Evolutionary conservation across 2,888 invertebrate species (phyloP).

Genomic region (Netelia inedita): DNA sequence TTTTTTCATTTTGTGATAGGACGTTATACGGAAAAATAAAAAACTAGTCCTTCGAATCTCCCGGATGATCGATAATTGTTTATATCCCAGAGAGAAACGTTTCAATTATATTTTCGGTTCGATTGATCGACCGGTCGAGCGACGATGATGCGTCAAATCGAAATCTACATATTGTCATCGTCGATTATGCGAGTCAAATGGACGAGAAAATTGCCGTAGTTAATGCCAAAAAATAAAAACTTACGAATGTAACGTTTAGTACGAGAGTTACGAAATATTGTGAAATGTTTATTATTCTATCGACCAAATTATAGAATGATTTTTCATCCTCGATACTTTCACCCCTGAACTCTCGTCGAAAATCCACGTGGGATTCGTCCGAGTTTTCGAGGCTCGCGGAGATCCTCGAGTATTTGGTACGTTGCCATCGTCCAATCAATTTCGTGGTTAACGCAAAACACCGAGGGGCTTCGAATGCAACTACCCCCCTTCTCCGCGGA

Average conservation of each 20-base stretch:
- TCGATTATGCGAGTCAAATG: not conserved
- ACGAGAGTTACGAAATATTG: not conserved
- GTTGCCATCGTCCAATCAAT: conserved; percentile 75
- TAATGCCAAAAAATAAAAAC: not conserved
- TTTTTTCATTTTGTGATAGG: not conserved
- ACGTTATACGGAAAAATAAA: not conserved
- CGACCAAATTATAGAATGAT: not conserved
- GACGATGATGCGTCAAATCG: not conserved
- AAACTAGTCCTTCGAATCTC: not conserved
- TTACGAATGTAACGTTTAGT: too few relatives aligned
- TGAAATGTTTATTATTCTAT: not conserved
- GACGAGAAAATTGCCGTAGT: not conserved
- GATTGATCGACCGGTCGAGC: not conserved
- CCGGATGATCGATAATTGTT: not conserved
- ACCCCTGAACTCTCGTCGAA: conserved; percentile 36
- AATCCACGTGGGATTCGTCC: conserved; percentile 48
- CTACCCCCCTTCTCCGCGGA: too few relatives aligned
- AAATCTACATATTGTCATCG: not conserved
- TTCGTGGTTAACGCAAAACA: conserved; percentile 69
- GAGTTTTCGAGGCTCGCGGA: conserved; percentile 71
- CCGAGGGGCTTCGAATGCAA: conserved; percentile 31
- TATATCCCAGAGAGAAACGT: not conserved
- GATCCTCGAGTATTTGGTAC: conserved; percentile 71
- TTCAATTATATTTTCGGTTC: conserved; percentile 14
- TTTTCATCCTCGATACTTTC: not conserved